Evolutionary conservation across 2,888 invertebrate species (phyloP).

Genomic region (Allacma fusca): DNA sequence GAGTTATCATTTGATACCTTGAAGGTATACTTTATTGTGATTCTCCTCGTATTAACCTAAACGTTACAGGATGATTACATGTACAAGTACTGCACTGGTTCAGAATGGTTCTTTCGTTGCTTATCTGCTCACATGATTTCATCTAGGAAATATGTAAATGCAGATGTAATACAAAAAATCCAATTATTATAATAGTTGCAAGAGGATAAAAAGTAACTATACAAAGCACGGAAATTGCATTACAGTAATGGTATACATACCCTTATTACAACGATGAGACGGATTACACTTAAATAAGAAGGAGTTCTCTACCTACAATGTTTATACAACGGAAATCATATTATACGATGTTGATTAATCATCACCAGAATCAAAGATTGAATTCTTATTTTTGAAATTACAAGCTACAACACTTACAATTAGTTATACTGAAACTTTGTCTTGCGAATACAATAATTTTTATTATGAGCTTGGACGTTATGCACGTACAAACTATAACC

Average conservation of each 20-base stretch:
- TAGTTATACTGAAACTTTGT: neutral
- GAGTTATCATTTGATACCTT: neutral
- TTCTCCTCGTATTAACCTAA: constrained; percentile 1
- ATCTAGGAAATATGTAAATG: neutral
- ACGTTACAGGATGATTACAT: constrained; percentile 2
- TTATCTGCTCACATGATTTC: constrained; percentile 27
- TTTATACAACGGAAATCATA: neutral
- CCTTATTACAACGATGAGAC: neutral
- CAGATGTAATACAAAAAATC: constrained; percentile 24
- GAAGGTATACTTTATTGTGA: constrained; percentile 22
- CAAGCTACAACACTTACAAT: neutral
- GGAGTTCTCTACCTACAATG: neutral
- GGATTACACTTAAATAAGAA: neutral
- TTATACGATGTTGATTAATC: neutral
- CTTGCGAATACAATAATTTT: constrained; percentile 3
- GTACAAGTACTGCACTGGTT: constrained; percentile 35
- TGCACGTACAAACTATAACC: neutral
- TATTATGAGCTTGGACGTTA: constrained; percentile 4
- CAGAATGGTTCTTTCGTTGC: constrained; percentile 32
- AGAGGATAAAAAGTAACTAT: neutral
- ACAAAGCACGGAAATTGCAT: constrained; percentile 7
- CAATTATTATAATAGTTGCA: constrained; percentile 5
- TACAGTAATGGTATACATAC: neutral
- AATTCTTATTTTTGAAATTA: neutral
- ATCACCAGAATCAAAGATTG: constrained; percentile 9